These are phyloP conservation scores for Somateria mollissima DNA, from an alignment of 2,797 vertebrate genomes.

Conservation along the genomic window DNA sequence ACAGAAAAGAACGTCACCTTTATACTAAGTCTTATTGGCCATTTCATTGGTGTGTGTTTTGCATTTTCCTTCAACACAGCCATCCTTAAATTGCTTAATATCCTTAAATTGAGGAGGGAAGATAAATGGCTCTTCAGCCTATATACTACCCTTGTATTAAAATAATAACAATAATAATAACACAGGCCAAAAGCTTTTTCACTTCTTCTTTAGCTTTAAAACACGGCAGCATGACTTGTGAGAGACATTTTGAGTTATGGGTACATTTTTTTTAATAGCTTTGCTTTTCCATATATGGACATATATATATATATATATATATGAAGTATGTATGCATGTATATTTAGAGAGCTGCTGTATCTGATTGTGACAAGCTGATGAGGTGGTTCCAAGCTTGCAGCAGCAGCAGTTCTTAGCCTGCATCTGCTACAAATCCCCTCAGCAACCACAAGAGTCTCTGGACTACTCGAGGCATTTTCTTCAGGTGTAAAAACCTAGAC, in stretches of 20 bases:
- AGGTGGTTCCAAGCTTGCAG: not conserved
- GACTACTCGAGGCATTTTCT: not conserved
- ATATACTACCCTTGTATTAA: not conserved
- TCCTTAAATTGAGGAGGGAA: not conserved
- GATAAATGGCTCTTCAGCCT: not conserved
- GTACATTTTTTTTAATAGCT: not conserved
- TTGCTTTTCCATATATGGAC: not conserved
- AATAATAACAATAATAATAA: not conserved
- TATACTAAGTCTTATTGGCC: not conserved
- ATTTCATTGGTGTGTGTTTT: not conserved
- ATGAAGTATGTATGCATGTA: not conserved
- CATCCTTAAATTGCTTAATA: not conserved
- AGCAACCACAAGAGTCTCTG: not conserved
- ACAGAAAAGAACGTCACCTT: constrained; percentile 23
- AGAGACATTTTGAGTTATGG: not conserved
- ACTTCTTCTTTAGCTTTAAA: not conserved
- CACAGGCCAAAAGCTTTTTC: not conserved
- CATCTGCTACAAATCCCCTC: not conserved
- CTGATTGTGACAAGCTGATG: not conserved
- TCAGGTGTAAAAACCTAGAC: not conserved
- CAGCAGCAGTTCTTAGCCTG: not conserved
- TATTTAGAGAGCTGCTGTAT: not conserved
- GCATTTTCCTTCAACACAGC: not conserved
- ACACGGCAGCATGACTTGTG: not conserved
- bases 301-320: not conserved